phyloP scores from a whole-genome alignment of 2,113 vertebrate species.

The Piliocolobus tephrosceles region DNA sequence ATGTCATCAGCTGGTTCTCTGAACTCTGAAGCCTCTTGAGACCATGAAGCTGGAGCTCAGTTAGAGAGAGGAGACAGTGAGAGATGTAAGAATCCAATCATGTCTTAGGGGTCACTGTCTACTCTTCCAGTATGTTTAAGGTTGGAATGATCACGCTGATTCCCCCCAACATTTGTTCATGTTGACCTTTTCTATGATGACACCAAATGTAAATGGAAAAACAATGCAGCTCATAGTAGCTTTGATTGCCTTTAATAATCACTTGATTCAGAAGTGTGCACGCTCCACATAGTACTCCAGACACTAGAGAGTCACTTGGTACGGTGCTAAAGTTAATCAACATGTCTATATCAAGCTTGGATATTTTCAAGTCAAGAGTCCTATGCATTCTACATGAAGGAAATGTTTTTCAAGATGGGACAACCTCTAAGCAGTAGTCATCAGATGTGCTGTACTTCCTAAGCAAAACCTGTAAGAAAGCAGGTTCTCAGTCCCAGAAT shows the following conservation, averaged over 20 bases:
- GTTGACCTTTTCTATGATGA: not conserved
- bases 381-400: not conserved
- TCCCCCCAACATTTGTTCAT: not conserved
- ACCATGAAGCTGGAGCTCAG: fast-evolving
- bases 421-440: not conserved
- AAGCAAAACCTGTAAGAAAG: not conserved
- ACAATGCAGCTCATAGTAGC: not conserved
- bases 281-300: not conserved
- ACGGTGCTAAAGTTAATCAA: not conserved
- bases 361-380: not conserved
- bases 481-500: not conserved
- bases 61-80: not conserved
- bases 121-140: not conserved
- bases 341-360: fast-evolving
- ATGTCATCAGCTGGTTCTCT: too few species aligned
- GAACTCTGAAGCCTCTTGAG: not conserved
- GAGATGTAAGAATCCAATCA: fast-evolving
- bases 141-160: not conserved
- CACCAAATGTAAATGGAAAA: not conserved
- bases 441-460: not conserved
- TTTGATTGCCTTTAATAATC: not conserved
- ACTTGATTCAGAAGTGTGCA: not conserved
- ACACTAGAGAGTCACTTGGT: not conserved
- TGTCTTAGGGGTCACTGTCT: fast-evolving
- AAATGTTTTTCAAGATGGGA: not conserved